Base-by-base conservation (phyloP, 2,113 vertebrate species). In the Oncorhynchus tshawytscha region DNA sequence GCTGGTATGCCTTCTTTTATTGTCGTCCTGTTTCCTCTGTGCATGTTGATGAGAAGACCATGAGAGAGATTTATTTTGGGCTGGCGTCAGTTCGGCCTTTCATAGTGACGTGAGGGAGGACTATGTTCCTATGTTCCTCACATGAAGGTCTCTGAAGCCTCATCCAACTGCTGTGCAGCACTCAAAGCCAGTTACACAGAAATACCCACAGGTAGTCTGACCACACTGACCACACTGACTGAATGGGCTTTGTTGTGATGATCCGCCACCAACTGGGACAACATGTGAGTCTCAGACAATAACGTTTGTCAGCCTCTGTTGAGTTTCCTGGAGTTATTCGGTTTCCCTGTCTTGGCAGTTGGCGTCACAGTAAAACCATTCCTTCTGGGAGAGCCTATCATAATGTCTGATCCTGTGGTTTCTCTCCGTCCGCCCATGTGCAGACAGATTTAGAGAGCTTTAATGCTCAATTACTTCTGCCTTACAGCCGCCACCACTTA, bases 391-490 rank as follows among this genome's bases (percentile, higher is more conserved):
- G 27, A 3, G 7, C 20, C 31, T 70, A 78, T 70, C 66, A 62
- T 57, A n/a, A 54, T 59, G 31, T 70, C 62, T 49, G 60, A 45
- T 67, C 48, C 45, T 78, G 70, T 49, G 51, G 57, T 72, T 74
- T 74, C 48, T 73, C 18, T 15, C 8, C 16, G 22, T 71, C 72
- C 20, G 71, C 25, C 39, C 22, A 34, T 78, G 25, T 72, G 65
- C 75, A 68, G 74, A 80, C 74, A 59, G 72, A 77, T 83, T 81
- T 80, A 79, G 75, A 27, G n/a, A 51, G 74, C 57, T 78, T 82
- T 77, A 60, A 66, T 73, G 76, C 73, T 75, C 79, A 72, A 73
- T 83, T 71, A 75, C 49, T 54, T 34, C 34, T 60, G 18, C 64
- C 59, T 13, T 16, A 34, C 75, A 72, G 45, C 74, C 18, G 18